Conservation (phyloP, 1,140 invertebrate genomes). For the Phymorhynchus buccinoides region DNA sequence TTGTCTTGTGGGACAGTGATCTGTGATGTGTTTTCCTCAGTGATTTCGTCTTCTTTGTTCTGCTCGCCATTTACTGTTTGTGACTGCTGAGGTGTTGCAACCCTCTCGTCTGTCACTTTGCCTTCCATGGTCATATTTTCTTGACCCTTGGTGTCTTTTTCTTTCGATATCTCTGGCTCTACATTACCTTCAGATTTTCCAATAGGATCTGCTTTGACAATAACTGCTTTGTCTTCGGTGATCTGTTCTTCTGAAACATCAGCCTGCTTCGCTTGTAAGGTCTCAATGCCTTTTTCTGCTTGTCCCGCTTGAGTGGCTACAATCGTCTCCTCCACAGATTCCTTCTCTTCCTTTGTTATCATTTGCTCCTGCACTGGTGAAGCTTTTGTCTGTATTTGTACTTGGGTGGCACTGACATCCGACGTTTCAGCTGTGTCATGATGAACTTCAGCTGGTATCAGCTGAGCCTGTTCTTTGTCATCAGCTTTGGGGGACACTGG, state of each 20-base stretch:
- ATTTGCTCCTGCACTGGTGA: background rate
- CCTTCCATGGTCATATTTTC: background rate
- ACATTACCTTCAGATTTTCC: too few relatives aligned
- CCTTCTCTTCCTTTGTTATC: background rate
- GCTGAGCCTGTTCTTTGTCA: background rate
- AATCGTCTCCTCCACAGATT: background rate
- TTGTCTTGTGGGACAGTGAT: too few relatives aligned
- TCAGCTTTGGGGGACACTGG: background rate
- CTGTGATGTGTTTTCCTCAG: background rate
- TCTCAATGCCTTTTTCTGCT: too few relatives aligned
- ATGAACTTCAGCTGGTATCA: too few relatives aligned
- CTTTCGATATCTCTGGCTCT: too few relatives aligned
- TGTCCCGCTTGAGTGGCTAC: too few relatives aligned
- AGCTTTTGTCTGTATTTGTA: background rate
- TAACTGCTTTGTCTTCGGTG: too few relatives aligned
- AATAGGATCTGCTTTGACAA: too few relatives aligned
- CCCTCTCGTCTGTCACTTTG: background rate
- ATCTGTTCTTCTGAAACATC: too few relatives aligned
- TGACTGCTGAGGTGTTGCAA: too few relatives aligned
- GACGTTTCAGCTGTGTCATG: background rate
- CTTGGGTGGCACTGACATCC: background rate
- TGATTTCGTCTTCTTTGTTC: background rate
- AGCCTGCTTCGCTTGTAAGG: too few relatives aligned
- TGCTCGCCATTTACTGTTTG: background rate
- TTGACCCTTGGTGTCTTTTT: too few relatives aligned